Base-by-base conservation (phyloP, 2,113 vertebrate genomes). In the Mugil cephalus region DNA sequence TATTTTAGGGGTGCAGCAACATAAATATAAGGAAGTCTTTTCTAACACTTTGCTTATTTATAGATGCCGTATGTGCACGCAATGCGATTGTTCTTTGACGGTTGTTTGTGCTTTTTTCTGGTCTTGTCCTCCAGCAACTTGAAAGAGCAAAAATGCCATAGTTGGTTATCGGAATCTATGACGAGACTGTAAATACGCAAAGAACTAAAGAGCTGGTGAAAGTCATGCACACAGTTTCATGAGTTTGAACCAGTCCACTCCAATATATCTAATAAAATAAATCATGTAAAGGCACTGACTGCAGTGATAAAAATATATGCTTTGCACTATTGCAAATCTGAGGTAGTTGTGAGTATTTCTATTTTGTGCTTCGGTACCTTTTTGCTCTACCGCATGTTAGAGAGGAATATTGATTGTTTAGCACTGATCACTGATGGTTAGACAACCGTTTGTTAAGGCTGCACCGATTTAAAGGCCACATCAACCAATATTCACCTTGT, bases 21-120 rank as follows among this genome's bases (percentile, higher is more conserved):
- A 60, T 15, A 40, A 50, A 53, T 71, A 51, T 69, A 74, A 40
- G 54, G 36, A 83, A 39, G 10, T 65, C 8, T 30, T 67, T 8
- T 69, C 10, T 39, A 46, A 78, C 47, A 75, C 38, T 73, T 75
- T 53, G 48, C 53, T 54, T 84, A 77, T 62, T 72, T 79, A 64
- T 77, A 66, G 79, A 61, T 43, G 24, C 56, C 40, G 77, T 72
- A 80, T 76, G 69, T 77, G 63, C 7, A 4, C 68, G 36, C 36
- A 30, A 13, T 36, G 10, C 54, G 35, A 24, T 47, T 79, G 30
- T 56, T 59, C 48, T 47, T 24, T 59, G 14, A 53, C 39, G n/a
- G 50, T 55, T 63, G 51, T 55, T 48, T 54, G 10, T 56, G 35
- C 24, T 30, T 56, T 69, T 74, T 52, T 61, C 43, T 55, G 59